A percentile compares a stretch with the other conserved stretches of the same genome.
These are phyloP conservation scores for Caradrina clavipalpis DNA, from an alignment of 2,888 invertebrate species.

Conservation along the genomic window DNA sequence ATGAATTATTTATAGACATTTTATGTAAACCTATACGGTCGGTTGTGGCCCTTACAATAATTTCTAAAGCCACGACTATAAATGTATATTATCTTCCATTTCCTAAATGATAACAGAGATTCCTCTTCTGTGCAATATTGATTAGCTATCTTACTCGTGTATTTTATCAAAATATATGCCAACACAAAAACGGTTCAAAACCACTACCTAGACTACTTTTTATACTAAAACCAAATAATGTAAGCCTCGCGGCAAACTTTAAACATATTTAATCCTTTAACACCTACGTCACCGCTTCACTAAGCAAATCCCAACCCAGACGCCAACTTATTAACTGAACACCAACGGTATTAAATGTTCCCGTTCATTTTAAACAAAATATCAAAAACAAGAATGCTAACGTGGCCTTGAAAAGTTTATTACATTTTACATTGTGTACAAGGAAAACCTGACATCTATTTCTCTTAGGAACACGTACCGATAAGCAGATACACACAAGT, in stretches of 20 bases:
- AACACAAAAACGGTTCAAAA: background rate
- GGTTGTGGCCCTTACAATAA: too few relatives aligned
- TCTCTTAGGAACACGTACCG: slow-evolving; percentile 43
- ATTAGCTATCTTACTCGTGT: background rate
- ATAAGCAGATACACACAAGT: slow-evolving; percentile 26
- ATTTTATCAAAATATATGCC: background rate
- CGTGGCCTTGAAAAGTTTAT: slow-evolving; percentile 20
- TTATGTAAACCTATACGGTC: slow-evolving; percentile 33
- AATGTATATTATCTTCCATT: background rate
- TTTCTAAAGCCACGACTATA: too few relatives aligned
- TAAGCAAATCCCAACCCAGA: slow-evolving; percentile 11
- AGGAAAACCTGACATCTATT: slow-evolving; percentile 28
- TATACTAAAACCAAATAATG: slow-evolving; percentile 2
- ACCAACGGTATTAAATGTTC: background rate
- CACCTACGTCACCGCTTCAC: slow-evolving; percentile 6
- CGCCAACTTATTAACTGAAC: slow-evolving; percentile 15
- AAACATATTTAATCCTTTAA: slow-evolving; percentile 15
- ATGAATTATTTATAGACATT: slow-evolving; percentile 79
- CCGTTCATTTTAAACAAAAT: slow-evolving; percentile 9
- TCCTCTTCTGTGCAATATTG: background rate
- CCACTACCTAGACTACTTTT: background rate
- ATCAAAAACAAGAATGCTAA: slow-evolving; percentile 2
- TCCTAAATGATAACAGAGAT: background rate
- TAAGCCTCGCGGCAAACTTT: slow-evolving; percentile 13
- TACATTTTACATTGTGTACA: background rate